phyloP scores from a whole-genome alignment of 2,113 vertebrate species.

The Echinops telfairi region DNA sequence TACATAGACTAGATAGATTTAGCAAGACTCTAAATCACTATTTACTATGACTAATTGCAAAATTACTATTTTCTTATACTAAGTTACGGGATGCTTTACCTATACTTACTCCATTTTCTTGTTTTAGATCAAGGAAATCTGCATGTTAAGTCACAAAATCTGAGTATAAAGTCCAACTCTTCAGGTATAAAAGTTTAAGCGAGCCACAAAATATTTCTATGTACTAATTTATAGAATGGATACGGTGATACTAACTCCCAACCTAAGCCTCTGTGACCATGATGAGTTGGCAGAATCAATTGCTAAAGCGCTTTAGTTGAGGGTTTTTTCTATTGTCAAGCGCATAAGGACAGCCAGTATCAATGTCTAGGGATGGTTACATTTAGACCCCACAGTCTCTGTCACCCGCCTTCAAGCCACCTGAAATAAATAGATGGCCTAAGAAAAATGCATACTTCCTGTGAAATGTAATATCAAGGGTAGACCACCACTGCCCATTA shows the following conservation, averaged over 20 bases:
- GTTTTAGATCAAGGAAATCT: background rate
- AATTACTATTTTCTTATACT: background rate
- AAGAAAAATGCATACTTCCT: background rate
- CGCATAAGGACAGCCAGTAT: background rate
- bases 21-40: background rate
- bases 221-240: constrained; percentile 25
- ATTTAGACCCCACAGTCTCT: background rate
- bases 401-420: background rate
- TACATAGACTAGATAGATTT: background rate
- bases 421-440: background rate
- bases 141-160: background rate
- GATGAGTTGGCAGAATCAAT: constrained; percentile 27
- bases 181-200: background rate
- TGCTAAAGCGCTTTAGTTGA: background rate
- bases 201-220: background rate
- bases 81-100: background rate
- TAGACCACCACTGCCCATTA: background rate
- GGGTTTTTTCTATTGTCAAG: background rate
- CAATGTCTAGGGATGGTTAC: background rate
- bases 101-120: background rate
- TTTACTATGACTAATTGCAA: too few species aligned
- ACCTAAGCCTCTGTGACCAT: background rate
- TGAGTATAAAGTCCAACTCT: constrained; percentile 38
- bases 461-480: background rate
- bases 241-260: background rate